phyloP scores from a whole-genome alignment of 2,888 invertebrate species.

The Diarsia mendica region DNA sequence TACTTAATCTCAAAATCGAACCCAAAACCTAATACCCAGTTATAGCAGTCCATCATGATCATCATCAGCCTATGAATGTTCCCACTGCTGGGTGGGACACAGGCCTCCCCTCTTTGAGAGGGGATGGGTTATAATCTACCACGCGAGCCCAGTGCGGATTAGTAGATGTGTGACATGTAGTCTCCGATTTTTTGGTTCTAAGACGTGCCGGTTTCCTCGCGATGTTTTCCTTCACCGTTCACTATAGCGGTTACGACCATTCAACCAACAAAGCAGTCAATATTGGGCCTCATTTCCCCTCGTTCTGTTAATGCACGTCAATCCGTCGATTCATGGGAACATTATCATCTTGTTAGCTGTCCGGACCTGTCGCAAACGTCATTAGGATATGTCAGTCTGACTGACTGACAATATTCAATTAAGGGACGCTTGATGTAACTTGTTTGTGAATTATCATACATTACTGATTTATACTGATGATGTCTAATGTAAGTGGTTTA shows the following conservation, averaged over 20 bases:
- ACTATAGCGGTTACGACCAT: neutral
- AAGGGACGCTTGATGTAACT: neutral
- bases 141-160: too few species aligned
- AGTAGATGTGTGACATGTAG: too few species aligned
- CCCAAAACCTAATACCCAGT: neutral
- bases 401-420: conserved; percentile 19
- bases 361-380: neutral
- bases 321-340: conserved; percentile 3
- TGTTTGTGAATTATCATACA: neutral
- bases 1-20: neutral
- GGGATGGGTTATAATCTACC: too few species aligned
- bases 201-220: too few species aligned
- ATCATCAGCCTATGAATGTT: too few species aligned
- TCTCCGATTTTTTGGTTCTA: too few species aligned
- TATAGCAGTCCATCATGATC: too few species aligned
- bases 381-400: conserved; percentile 28
- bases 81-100: too few species aligned
- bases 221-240: too few species aligned
- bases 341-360: conserved; percentile 22
- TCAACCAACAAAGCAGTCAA: neutral
- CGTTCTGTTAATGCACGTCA: conserved; percentile 43
- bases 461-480: neutral
- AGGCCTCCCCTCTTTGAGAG: too few species aligned
- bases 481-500: neutral
- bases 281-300: conserved; percentile 1